Evolutionary conservation across 1,140 invertebrate genomes (phyloP), one percentile per base, ranked within the genome.

Genomic region (Cherax destructor): DNA sequence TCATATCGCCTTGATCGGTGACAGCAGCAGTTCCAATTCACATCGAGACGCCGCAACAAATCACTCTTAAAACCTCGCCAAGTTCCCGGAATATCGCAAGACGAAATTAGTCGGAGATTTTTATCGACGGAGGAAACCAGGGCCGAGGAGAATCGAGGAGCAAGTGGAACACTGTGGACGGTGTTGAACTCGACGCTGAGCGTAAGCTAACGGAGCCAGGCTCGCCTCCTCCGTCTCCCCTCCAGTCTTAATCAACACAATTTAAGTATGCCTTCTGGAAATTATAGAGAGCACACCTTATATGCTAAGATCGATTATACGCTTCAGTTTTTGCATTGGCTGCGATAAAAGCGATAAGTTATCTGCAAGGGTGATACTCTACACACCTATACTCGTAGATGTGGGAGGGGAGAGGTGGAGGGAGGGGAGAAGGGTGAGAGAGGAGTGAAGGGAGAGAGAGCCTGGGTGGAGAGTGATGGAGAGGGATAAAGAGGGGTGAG

Each of bases 211-310:
- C 52, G 87, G 80, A 76, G 47, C 13, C 21, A 13, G n/a, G 74
- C 7, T 6, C 13, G 56, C 3, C 24, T 72, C 24, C 87, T 83
- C 47, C 65, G 18, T 83, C 69, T 89, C 24, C 13, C 86, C 61
- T 24, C 56, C n/a, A 78, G 86, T 79, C 86, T 88, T 88, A 88
- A 88, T 88, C 86, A 88, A 88, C 86, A 88, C 86, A 88, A 80
- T 81, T 88, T 88, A 88, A 88, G 86, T 81, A 80, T 59, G 61
- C 86, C 86, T 88, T 80, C 77, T 81, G 78, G 86, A 88, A 88
- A 88, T 88, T 79, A 88, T 88, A 88, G 59, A 69, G 77, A 80
- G 59, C 59, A 72, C 50, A 59, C 86, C 86, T 88, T 88, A 88
- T 88, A 80, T 88, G 86, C 78, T 77, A 69, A 41, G 77, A 88